These are phyloP conservation scores for Centruroides vittatus DNA, from an alignment of 1,140 invertebrate genomes.

Conservation along the genomic window DNA sequence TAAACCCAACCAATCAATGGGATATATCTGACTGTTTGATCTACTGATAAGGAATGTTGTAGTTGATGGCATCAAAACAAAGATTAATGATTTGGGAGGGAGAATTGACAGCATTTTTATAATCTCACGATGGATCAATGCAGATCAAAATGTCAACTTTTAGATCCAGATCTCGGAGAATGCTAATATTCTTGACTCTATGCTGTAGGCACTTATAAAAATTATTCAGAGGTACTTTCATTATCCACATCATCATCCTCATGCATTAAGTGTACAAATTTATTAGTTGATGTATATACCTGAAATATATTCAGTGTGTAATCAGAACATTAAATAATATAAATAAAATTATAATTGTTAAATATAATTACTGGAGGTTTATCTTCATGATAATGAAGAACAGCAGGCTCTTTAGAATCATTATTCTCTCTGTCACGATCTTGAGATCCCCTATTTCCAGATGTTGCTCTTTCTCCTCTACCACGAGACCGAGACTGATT, in stretches of 20 bases:
- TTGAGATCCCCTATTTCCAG: slow-evolving; percentile 1
- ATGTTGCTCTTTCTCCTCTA: slow-evolving; percentile 1
- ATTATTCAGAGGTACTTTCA: slow-evolving; percentile 8
- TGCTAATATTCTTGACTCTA: no score
- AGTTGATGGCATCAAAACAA: no score
- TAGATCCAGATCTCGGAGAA: no score
- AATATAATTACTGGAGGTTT: slow-evolving; percentile 8
- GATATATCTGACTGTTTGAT: no score
- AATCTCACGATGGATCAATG: no score
- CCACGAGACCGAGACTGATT: no score
- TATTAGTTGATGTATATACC: slow-evolving; percentile 12
- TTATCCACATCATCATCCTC: background rate
- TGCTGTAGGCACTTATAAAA: no score
- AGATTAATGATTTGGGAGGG: no score
- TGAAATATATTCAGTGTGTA: background rate
- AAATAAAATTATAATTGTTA: background rate
- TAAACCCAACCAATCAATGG: no score
- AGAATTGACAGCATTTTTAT: no score
- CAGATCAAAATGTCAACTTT: no score
- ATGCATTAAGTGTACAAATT: slow-evolving; percentile 9
- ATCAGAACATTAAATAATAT: background rate
- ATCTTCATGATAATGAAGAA: slow-evolving; percentile 8
- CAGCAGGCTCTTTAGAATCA: slow-evolving; percentile 8
- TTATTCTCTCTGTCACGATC: slow-evolving; percentile 4
- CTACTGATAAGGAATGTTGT: no score